These are phyloP conservation scores for Catostylus mosaicus DNA, from an alignment of 30 jellyfish, hydroid and myxozoan species.

Conservation along the genomic window DNA sequence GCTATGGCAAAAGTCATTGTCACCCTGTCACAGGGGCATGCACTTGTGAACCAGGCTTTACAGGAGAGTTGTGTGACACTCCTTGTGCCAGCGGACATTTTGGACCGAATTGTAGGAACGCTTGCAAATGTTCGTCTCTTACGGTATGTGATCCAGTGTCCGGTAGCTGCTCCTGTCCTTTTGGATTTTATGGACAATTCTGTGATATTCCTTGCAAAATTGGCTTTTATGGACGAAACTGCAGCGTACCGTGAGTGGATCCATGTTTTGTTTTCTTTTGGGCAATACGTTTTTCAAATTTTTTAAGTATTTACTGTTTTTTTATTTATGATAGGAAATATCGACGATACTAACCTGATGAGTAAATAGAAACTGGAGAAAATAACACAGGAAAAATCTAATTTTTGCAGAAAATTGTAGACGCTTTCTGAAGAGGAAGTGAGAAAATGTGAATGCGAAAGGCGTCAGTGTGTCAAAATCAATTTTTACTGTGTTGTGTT, in stretches of 20 bases:
- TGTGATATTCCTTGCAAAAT: conserved; percentile 64
- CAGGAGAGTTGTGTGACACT: conserved; percentile 23
- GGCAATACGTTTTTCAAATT: no score
- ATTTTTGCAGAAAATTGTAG: no score
- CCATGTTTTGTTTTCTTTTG: no score
- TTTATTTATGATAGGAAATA: no score
- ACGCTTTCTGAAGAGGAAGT: no score
- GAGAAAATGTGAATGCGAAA: no score
- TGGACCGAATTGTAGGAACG: conserved; percentile 51
- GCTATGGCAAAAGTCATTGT: conserved; percentile 60
- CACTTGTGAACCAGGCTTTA: conserved; percentile 65
- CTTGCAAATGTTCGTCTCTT: conserved; percentile 40
- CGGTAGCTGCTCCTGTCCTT: conserved; percentile 73
- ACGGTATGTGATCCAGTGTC: conserved; percentile 61
- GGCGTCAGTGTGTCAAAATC: no score
- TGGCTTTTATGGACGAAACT: conserved; percentile 63
- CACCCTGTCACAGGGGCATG: conserved; percentile 64
- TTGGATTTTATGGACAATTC: conserved; percentile 60
- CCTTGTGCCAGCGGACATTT: conserved; percentile 58
- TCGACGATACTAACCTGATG: no score
- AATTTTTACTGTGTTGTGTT: no score
- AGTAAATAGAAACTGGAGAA: no score
- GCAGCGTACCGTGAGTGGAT: conserved; percentile 51
- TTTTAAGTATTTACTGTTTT: no score
- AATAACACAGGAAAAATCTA: no score